A percentile compares a stretch with the other conserved stretches of the same genome.
Evolutionary conservation across 2,113 vertebrate species (phyloP).

Genomic region (Dascyllus trimaculatus): DNA sequence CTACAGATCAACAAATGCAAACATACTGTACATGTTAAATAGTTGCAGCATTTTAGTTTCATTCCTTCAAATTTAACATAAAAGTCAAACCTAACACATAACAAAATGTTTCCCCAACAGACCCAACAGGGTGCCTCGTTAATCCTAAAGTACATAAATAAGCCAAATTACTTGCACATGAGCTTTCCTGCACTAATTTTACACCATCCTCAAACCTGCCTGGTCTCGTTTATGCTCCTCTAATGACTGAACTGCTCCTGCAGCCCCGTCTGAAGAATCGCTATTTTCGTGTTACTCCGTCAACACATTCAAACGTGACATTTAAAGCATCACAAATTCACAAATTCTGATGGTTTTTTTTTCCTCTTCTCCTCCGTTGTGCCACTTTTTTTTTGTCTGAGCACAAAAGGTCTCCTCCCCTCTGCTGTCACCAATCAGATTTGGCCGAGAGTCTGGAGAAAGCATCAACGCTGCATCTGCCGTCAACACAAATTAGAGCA

Average conservation of each 20-base stretch:
- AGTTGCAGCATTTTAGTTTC: not conserved
- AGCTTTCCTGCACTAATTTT: conserved; percentile 45
- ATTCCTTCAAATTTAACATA: not conserved
- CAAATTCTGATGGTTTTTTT: not conserved
- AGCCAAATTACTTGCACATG: conserved; percentile 68
- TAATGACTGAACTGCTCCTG: not conserved
- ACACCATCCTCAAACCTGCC: conserved; percentile 20
- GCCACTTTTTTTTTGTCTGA: conserved; percentile 46
- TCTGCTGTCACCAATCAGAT: conserved; percentile 65
- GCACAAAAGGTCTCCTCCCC: conserved; percentile 63
- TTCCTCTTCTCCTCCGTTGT: not conserved
- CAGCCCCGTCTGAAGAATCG: not conserved
- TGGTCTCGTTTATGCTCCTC: conserved; percentile 19
- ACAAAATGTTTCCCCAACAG: conserved; percentile 18
- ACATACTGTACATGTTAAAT: not conserved
- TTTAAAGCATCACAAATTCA: conserved; percentile 40
- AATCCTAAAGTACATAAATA: conserved; percentile 62
- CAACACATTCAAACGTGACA: conserved; percentile 34
- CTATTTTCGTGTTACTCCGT: conserved; percentile 8
- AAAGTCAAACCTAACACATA: not conserved
- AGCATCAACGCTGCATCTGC: conserved; percentile 51
- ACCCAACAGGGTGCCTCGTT: conserved; percentile 47
- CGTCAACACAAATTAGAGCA: conserved; percentile 79
- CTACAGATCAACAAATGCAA: not conserved
- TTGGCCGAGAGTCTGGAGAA: conserved; percentile 46